phyloP scores from a whole-genome alignment of 2,888 invertebrate species.

The Teinopalpus imperialis region DNA sequence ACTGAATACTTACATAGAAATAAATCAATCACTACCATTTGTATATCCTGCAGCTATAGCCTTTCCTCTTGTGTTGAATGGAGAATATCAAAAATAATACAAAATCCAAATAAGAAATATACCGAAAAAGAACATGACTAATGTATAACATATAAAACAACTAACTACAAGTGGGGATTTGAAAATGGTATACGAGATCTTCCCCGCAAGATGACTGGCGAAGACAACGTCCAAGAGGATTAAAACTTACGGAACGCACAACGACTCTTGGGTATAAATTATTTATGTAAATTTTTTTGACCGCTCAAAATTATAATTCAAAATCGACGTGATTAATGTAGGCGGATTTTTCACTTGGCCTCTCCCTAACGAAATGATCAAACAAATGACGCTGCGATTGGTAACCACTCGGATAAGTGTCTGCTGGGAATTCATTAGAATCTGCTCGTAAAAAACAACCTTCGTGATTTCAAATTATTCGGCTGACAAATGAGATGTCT shows the following conservation, averaged over 20 bases:
- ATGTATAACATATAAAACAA: too few species aligned
- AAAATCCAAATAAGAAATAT: too few species aligned
- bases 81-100: too few species aligned
- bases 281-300: slow-evolving; percentile 77
- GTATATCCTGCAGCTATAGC: too few species aligned
- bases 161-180: too few species aligned
- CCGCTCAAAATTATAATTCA: slow-evolving; percentile 74
- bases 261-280: slow-evolving; percentile 72
- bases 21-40: too few species aligned
- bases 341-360: slow-evolving; percentile 73
- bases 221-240: slow-evolving; percentile 41
- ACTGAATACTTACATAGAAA: too few species aligned
- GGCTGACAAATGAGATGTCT: slow-evolving; percentile 44
- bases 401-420: slow-evolving; percentile 55
- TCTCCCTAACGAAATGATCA: slow-evolving; percentile 66
- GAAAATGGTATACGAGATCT: slow-evolving; percentile 11
- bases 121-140: too few species aligned
- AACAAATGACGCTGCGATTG: slow-evolving; percentile 69
- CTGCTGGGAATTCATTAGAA: slow-evolving; percentile 69
- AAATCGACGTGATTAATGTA: slow-evolving; percentile 74
- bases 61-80: too few species aligned
- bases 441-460: slow-evolving; percentile 41
- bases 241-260: slow-evolving; percentile 45
- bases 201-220: slow-evolving; percentile 6
- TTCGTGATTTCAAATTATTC: slow-evolving; percentile 50